Percentiles rank a stretch among this genome's conserved stretches.
These are phyloP conservation scores for Popillia japonica DNA, from an alignment of 1,140 invertebrate species.

Conservation along the genomic window DNA sequence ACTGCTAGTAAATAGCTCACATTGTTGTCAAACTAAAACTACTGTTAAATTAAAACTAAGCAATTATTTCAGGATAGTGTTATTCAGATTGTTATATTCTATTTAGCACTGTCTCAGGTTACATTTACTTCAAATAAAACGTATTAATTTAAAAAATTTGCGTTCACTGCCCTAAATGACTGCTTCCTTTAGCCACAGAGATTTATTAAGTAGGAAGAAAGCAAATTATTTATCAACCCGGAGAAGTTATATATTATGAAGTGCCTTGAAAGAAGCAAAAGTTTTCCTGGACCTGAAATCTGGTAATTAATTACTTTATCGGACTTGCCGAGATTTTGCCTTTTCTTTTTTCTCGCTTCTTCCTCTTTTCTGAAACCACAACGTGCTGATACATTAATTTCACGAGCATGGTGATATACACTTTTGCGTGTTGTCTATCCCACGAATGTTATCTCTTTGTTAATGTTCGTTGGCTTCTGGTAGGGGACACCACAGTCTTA, in stretches of 20 bases:
- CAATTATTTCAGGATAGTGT: too few relatives aligned
- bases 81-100: too few relatives aligned
- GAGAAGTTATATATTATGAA: conserved; percentile 26
- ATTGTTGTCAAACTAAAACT: too few relatives aligned
- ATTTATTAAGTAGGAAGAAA: conserved; percentile 28
- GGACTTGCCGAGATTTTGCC: conserved; percentile 18
- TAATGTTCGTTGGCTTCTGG: neutral
- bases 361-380: neutral
- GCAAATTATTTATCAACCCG: conserved; percentile 29
- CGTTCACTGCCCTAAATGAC: neutral
- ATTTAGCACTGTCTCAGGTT: too few relatives aligned
- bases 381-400: conserved; percentile 9
- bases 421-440: neutral
- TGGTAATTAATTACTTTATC: conserved; percentile 32
- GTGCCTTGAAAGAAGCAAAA: conserved; percentile 25
- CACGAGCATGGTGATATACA: neutral
- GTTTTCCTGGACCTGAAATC: conserved; percentile 29
- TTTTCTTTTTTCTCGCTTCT: neutral
- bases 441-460: neutral
- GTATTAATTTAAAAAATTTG: neutral
- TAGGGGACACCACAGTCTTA: neutral
- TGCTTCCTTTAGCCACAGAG: neutral
- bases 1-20: too few relatives aligned
- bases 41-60: too few relatives aligned
- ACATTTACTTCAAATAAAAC: neutral